phyloP scores from a whole-genome alignment of 2,888 invertebrate genomes.

The Monoplex corrugatus region DNA sequence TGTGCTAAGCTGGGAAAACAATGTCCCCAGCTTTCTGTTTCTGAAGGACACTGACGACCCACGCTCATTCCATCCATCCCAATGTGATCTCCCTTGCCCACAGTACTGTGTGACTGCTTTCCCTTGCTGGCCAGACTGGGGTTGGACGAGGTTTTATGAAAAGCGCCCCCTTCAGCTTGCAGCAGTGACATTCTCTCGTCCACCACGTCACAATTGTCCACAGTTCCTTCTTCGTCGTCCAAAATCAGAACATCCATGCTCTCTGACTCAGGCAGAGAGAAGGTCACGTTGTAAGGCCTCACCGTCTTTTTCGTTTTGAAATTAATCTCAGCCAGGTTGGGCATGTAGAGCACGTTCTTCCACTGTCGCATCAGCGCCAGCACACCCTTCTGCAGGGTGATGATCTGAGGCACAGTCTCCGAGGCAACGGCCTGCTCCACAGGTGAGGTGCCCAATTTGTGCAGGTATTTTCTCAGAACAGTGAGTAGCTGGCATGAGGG shows the following conservation, averaged over 20 bases:
- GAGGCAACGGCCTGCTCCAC: conserved; percentile 93
- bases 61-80: conserved; percentile 57
- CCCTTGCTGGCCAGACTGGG: conserved; percentile 59
- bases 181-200: conserved; percentile 89
- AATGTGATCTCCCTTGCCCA: conserved; percentile 52
- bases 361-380: conserved; percentile 97
- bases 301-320: conserved; percentile 85
- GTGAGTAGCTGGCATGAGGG: conserved; percentile 96
- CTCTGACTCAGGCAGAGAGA: conserved; percentile 85
- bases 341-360: conserved; percentile 97
- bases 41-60: conserved; percentile 53
- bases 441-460: conserved; percentile 88
- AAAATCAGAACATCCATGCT: conserved; percentile 64
- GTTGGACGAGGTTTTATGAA: conserved; percentile 58
- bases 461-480: conserved; percentile 90
- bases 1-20: conserved; percentile 29
- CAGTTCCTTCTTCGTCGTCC: conserved; percentile 66
- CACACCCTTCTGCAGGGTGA: conserved; percentile 95
- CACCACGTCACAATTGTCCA: conserved; percentile 87
- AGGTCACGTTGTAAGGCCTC: conserved; percentile 89
- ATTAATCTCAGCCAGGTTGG: conserved; percentile 92
- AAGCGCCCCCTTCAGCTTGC: conserved; percentile 83
- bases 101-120: conserved; percentile 54
- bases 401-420: conserved; percentile 91
- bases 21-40: conserved; percentile 47